Conservation (phyloP, 2,797 vertebrate genomes). For the Myotis planiceps region DNA sequence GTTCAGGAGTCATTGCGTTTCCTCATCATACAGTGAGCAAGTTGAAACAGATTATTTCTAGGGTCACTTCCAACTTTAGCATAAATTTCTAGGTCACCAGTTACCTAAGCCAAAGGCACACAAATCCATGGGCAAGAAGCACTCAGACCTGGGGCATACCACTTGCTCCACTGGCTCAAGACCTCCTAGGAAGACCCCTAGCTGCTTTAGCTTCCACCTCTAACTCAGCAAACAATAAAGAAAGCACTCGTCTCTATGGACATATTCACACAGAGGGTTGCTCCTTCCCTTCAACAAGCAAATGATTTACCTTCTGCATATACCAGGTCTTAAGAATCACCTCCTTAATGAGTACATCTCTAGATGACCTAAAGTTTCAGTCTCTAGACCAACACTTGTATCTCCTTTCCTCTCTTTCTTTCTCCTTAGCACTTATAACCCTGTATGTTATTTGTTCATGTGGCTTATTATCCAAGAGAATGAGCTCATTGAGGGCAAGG, state of each 20-base stretch:
- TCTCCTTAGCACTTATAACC: neutral
- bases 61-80: neutral
- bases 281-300: neutral
- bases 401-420: neutral
- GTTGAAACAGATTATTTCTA: neutral
- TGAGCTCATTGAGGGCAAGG: neutral
- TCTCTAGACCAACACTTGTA: neutral
- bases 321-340: neutral
- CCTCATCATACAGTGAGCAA: neutral
- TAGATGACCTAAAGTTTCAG: neutral
- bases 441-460: neutral
- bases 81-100: neutral
- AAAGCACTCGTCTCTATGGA: neutral
- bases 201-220: neutral
- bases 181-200: neutral
- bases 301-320: neutral
- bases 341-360: neutral
- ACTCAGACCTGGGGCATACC: neutral
- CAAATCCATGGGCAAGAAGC: neutral
- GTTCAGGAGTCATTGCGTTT: neutral
- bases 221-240: neutral
- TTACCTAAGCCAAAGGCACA: neutral
- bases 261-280: neutral
- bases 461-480: neutral
- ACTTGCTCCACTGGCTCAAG: neutral